Evolutionary conservation across 2,113 vertebrate species (phyloP).

Genomic region (Pavo muticus): DNA sequence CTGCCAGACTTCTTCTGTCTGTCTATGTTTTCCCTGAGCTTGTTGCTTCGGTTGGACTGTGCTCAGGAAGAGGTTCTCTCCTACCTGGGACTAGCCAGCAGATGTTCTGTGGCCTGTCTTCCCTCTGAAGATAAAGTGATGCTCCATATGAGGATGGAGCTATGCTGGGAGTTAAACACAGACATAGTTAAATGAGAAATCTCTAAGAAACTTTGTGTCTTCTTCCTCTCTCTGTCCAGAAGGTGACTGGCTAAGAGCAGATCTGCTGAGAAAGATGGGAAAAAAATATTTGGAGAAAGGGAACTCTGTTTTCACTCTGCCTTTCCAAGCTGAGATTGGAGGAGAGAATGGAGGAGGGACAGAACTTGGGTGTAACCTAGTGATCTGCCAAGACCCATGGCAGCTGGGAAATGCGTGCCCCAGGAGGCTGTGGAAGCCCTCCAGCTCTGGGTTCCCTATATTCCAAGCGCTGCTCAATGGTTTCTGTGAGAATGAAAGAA

Average conservation of each 20-base stretch:
- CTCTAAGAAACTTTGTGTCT: neutral
- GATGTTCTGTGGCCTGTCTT: neutral
- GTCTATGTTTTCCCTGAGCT: neutral
- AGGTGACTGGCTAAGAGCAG: neutral
- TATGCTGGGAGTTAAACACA: fast-evolving
- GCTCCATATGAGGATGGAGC: neutral
- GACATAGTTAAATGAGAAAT: no score
- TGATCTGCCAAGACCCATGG: slow-evolving; percentile 14
- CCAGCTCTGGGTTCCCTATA: neutral
- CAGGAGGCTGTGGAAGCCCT: slow-evolving; percentile 45
- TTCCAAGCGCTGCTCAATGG: neutral
- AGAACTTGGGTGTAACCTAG: neutral
- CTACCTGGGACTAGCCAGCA: neutral
- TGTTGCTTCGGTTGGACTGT: fast-evolving
- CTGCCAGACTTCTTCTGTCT: neutral
- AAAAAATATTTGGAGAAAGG: neutral
- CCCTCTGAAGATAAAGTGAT: neutral
- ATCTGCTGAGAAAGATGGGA: neutral
- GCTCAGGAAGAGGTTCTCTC: fast-evolving
- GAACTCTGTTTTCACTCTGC: slow-evolving; percentile 3
- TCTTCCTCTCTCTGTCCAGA: neutral
- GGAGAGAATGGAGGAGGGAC: slow-evolving; percentile 6
- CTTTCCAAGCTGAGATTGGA: slow-evolving; percentile 10
- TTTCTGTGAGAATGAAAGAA: neutral
- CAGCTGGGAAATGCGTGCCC: slow-evolving; percentile 55